Percentiles rank a stretch among this genome's conserved stretches.
These are phyloP conservation scores for Paedocypris sp. DNA, from an alignment of 2,113 vertebrate species.

Conservation along the genomic window DNA sequence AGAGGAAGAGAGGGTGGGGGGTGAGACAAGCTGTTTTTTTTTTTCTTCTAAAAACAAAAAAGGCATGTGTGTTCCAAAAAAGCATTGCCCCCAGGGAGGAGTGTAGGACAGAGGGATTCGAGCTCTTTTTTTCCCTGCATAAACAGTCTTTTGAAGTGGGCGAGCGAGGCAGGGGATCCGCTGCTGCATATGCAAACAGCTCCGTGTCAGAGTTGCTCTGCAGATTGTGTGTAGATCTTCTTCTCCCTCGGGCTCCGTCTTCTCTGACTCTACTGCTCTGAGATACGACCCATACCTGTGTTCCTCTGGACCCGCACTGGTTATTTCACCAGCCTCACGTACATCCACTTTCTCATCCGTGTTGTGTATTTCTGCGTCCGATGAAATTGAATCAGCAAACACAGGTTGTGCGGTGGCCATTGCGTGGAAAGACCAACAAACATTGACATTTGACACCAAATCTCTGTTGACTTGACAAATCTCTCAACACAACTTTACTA, in stretches of 20 bases:
- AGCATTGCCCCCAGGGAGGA: slow-evolving; percentile 51
- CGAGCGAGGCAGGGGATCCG: slow-evolving; percentile 19
- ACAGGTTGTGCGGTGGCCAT: too few species aligned
- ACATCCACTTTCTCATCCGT: too few species aligned
- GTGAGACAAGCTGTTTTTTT: not conserved
- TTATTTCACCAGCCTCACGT: too few species aligned
- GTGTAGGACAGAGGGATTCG: slow-evolving; percentile 59
- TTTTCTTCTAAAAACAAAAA: slow-evolving; percentile 22
- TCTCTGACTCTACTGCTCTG: not conserved
- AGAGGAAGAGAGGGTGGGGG: not conserved
- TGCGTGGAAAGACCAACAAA: too few species aligned
- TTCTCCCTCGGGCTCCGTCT: not conserved
- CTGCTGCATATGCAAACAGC: slow-evolving; percentile 39
- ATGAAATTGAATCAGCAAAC: too few species aligned
- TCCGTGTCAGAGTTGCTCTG: slow-evolving; percentile 40
- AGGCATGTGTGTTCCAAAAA: slow-evolving; percentile 27
- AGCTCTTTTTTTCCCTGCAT: slow-evolving; percentile 58
- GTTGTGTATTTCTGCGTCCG: too few species aligned
- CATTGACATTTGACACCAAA: too few species aligned
- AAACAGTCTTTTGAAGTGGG: slow-evolving; percentile 70
- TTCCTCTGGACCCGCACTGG: too few species aligned
- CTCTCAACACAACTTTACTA: too few species aligned
- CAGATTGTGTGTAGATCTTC: slow-evolving; percentile 38
- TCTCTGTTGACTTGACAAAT: too few species aligned
- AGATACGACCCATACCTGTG: too few species aligned